Base-by-base conservation (phyloP, 1,140 invertebrate genomes). In the Aphaenogaster ashmeadi region DNA sequence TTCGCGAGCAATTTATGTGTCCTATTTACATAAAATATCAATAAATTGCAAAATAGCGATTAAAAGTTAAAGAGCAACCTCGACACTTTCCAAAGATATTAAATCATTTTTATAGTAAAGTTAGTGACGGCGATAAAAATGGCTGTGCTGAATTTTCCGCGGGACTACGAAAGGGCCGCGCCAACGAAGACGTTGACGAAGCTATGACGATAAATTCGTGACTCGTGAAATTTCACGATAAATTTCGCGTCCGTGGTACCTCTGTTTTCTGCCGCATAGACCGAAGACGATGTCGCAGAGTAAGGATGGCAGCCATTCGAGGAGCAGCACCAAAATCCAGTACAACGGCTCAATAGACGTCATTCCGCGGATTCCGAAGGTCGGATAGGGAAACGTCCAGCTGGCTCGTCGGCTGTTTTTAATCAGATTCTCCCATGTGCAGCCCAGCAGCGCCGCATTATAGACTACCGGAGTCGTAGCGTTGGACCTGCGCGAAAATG, bases 251-350 rank as follows among this genome's bases (percentile, higher is more conserved):
- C 80, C 77, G 69, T 88, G 85, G 89, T 90, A 94, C 94, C 91
- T 94, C 67, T 85, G 87, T 87, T 94, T 94, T 60, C 74, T 88
- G 18, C 90, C 88, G 67, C 80, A 67, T 21, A 91, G 52, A 38
- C 60, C 62, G n/a, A 94, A 81, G 47, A 92, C 79, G 41, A 66
- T 79, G 88, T 94, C 94, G 67, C 93, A 93, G 11, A 94, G 36
- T 11, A 78, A 9, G 50, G 93, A 93, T 67, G 94, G 94, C 60
- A 94, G 36, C 93, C 93, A 94, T 86, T 94, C 94, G 21, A 94
- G 85, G 0, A 94, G 54, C 21, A 92, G 38, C 33, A 94, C 90
- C 54, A 94, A 64, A 56, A 91, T 75, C 90, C 92, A 93, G 74
- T 94, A 83, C 18, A 93, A n/a, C 47, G 77, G 27, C 1, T 8